Percentiles rank a stretch among this genome's conserved stretches.
Evolutionary conservation across 2,888 invertebrate species (phyloP).

Genomic region (Rhimphoctona megacephalus): DNA sequence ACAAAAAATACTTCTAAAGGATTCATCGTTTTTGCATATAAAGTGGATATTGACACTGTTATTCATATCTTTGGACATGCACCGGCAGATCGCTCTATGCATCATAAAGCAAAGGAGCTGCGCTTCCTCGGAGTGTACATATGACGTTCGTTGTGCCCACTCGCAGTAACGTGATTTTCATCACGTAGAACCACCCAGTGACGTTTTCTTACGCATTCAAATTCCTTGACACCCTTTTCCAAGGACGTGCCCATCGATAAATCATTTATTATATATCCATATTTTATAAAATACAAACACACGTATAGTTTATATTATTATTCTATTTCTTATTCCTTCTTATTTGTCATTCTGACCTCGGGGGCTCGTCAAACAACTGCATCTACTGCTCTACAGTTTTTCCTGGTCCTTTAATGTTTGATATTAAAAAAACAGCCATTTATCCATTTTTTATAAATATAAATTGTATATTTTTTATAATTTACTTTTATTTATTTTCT

Average conservation of each 20-base stretch:
- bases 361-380: not conserved
- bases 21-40: conserved; percentile 34
- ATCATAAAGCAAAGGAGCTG: conserved; percentile 38
- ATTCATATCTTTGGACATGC: conserved; percentile 17
- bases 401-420: not conserved
- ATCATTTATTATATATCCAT: not conserved
- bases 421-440: no score
- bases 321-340: not conserved
- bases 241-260: conserved; percentile 34
- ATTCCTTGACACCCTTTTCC: conserved; percentile 55
- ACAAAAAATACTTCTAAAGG: not conserved
- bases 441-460: not conserved
- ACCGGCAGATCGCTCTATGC: conserved; percentile 13
- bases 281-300: not conserved
- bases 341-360: not conserved
- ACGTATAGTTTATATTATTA: not conserved
- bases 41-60: conserved; percentile 44
- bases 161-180: conserved; percentile 30
- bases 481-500: no score
- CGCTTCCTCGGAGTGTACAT: conserved; percentile 45
- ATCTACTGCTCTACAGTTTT: not conserved
- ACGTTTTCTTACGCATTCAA: conserved; percentile 37
- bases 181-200: conserved; percentile 47
- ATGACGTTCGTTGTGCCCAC: conserved; percentile 52
- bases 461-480: no score